phyloP scores from a whole-genome alignment of 2,888 invertebrate genomes.

The Dicranocentrus wangi region DNA sequence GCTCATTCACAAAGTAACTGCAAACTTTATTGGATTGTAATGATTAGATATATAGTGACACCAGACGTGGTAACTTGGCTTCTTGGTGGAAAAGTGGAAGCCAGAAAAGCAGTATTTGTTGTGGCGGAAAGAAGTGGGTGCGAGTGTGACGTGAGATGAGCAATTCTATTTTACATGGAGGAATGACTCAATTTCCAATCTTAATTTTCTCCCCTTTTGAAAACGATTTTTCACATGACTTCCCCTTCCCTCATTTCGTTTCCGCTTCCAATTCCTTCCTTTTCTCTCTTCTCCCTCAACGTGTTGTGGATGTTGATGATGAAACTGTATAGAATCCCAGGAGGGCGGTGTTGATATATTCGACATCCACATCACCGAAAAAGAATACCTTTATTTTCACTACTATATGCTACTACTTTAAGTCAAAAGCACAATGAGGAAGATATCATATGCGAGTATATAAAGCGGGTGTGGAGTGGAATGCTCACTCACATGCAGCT shows the following conservation, averaged over 20 bases:
- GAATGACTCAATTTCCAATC: conserved; percentile 35
- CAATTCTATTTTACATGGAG: conserved; percentile 7
- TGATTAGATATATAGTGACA: too few species aligned
- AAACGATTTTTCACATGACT: neutral
- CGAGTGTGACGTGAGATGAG: conserved; percentile 6
- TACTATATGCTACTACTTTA: neutral
- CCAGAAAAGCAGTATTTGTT: neutral
- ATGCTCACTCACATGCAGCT: too few species aligned
- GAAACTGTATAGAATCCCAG: neutral
- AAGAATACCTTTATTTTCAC: neutral
- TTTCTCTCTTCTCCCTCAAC: conserved; percentile 1
- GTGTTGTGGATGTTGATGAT: conserved; percentile 35
- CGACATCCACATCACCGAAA: conserved; percentile 1
- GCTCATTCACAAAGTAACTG: too few species aligned
- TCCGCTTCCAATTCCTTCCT: conserved; percentile 7
- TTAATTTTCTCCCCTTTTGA: conserved; percentile 29
- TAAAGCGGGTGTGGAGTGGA: too few species aligned
- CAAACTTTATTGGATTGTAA: too few species aligned
- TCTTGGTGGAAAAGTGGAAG: too few species aligned
- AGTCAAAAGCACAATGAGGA: too few species aligned
- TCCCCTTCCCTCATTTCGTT: neutral
- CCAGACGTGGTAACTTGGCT: too few species aligned
- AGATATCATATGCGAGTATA: too few species aligned
- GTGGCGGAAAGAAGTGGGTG: neutral
- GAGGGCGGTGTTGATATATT: neutral